Evolutionary conservation across 1,140 invertebrate genomes (phyloP).

Genomic region (Bombus pascuorum): DNA sequence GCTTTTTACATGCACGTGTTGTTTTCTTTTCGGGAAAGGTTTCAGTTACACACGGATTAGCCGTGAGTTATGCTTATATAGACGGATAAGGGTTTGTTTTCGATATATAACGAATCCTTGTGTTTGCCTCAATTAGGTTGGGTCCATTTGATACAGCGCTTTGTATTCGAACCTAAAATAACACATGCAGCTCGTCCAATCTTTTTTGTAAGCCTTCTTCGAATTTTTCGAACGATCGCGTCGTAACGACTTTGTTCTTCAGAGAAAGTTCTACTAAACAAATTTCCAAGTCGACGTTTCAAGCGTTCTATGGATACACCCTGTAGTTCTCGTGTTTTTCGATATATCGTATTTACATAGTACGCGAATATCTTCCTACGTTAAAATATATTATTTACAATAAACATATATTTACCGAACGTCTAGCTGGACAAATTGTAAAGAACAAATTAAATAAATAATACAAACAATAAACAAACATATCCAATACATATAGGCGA

Average conservation of each 20-base stretch:
- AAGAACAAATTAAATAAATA: no score
- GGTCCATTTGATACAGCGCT: slow-evolving; percentile 44
- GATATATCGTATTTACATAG: no score
- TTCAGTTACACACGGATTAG: neutral
- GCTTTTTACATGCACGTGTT: no score
- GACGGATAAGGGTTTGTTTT: slow-evolving; percentile 46
- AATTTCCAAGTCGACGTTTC: neutral
- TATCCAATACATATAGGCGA: no score
- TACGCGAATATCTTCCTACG: no score
- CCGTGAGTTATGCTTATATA: slow-evolving; percentile 1
- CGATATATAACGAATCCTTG: slow-evolving; percentile 18
- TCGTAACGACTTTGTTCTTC: slow-evolving; percentile 24
- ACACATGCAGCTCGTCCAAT: slow-evolving; percentile 62
- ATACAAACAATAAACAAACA: no score
- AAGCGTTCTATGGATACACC: fast-evolving
- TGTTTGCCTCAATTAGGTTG: slow-evolving; percentile 36
- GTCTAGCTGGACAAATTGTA: no score
- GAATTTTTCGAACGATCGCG: slow-evolving; percentile 55
- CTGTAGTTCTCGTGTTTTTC: no score
- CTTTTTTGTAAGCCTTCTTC: slow-evolving; percentile 24
- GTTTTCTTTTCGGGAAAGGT: neutral
- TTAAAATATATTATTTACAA: fast-evolving
- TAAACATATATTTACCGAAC: no score
- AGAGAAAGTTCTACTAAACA: neutral
- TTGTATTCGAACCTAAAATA: slow-evolving; percentile 66